Base-by-base conservation (phyloP, 2,113 vertebrate species). In the Pycnonotus jocosus region DNA sequence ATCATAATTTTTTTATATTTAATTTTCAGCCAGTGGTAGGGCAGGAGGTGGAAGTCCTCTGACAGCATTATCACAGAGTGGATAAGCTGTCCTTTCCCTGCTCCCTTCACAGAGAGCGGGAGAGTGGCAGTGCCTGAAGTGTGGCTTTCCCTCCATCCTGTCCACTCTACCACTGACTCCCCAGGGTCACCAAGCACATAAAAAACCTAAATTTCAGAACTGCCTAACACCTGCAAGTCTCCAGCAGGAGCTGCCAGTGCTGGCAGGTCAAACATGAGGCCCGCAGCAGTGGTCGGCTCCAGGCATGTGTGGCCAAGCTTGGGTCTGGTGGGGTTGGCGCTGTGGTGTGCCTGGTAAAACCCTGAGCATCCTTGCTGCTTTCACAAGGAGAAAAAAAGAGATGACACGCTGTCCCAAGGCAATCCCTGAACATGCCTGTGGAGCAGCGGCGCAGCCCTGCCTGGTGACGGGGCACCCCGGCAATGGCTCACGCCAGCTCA, bases 401-500 rank as follows among this genome's bases (percentile, higher is more conserved):
- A n/a, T 3, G 25, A 10, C 14, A 5, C 15, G 20, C 4, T 3
- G 3, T 54, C 38, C 22, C 12, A 21, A 54, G 30, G 11, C 44
- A 48, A 86, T 47, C 9, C 42, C 57, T 8, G 0, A 42, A 54
- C 58, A 54, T 1, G 35, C n/a, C 91, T 42, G 61, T 1, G 16
- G 48, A 66, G 56, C 33, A 42, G 16, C 1, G 0, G 10, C 12
- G 22, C 68, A 24, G 35, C 28, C 54, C 72, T 48, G 17, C 0
- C 0, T 7, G 66, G 13, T 4, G 3, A 5, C 1, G 1, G 40
- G 37, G 38, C 14, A 7, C 10, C 16, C 17, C 24, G 25, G 7
- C 0, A 0, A 21, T 3, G 24, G 12, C 35, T 85, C 33, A 42
- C 0, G 0, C 6, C 16, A 7, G 35, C 7, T 38, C 2, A 1